Conservation (phyloP, 2,888 invertebrate species). For the Xylota sylvarum region DNA sequence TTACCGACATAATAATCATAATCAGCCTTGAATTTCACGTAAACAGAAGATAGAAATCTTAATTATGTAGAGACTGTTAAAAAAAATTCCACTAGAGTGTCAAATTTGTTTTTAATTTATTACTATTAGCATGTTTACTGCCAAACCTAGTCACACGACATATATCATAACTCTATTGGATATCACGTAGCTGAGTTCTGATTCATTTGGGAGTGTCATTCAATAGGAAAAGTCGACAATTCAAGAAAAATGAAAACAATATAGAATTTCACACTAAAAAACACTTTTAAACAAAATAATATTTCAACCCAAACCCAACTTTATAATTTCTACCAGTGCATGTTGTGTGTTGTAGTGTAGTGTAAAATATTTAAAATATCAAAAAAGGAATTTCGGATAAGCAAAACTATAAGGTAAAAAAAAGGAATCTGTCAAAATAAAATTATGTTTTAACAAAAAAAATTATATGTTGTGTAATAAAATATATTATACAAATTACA, state of each 20-base stretch:
- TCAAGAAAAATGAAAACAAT: background rate
- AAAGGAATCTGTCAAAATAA: constrained; percentile 29
- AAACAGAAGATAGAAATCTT: background rate
- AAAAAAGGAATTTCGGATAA: background rate
- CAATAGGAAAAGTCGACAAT: background rate
- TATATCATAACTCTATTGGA: background rate
- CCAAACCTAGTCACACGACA: background rate
- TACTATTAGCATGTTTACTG: background rate
- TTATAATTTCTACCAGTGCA: constrained; percentile 32
- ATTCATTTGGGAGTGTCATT: background rate
- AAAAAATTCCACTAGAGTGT: background rate
- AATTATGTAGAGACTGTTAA: constrained; percentile 1
- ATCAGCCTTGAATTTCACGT: background rate
- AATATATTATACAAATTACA: constrained; percentile 59
- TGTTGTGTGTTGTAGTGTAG: constrained; percentile 26
- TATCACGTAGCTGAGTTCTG: background rate
- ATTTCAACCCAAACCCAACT: constrained; percentile 21
- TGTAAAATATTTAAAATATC: constrained; percentile 8
- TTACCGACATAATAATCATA: background rate
- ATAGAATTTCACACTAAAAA: background rate
- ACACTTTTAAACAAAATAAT: background rate
- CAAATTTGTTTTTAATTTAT: constrained; percentile 3
- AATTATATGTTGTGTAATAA: constrained; percentile 43
- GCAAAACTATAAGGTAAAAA: constrained; percentile 7
- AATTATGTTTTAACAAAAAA: constrained; percentile 20